Evolutionary conservation across 2,888 invertebrate species (phyloP).

Genomic region (Sarcophaga carnaria): DNA sequence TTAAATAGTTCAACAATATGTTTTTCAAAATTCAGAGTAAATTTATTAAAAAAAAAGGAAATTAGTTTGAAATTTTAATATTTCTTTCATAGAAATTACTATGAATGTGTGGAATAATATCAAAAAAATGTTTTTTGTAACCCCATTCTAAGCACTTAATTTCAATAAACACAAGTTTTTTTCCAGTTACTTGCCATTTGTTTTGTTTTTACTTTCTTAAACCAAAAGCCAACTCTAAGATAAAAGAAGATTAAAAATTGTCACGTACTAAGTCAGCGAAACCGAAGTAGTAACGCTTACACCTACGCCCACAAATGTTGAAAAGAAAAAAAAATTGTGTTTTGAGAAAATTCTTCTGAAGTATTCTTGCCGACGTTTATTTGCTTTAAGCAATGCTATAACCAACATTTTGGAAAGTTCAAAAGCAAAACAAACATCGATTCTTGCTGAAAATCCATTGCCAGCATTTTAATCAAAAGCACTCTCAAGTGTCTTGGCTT

Average conservation of each 20-base stretch:
- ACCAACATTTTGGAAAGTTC: slow-evolving; percentile 33
- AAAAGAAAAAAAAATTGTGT: not conserved
- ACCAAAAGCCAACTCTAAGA: slow-evolving; percentile 6
- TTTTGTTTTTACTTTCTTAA: slow-evolving; percentile 31
- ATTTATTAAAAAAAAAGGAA: not conserved
- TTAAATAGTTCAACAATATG: no score
- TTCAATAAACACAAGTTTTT: not conserved
- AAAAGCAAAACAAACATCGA: slow-evolving; percentile 21
- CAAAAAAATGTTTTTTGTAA: no score
- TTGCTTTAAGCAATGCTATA: slow-evolving; percentile 50
- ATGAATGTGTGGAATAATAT: no score
- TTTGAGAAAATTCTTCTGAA: slow-evolving; percentile 20
- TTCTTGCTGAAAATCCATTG: slow-evolving; percentile 9
- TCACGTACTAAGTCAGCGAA: not conserved
- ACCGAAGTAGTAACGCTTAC: not conserved
- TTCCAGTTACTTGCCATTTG: slow-evolving; percentile 20
- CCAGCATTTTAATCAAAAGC: slow-evolving; percentile 55
- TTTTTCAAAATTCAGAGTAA: not conserved
- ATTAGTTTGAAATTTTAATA: no score
- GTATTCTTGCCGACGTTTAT: slow-evolving; percentile 40
- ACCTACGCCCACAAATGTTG: not conserved
- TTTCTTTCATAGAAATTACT: no score
- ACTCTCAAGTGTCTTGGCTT: slow-evolving; percentile 57
- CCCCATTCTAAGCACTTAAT: not conserved
- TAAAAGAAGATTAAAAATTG: not conserved